Base-by-base conservation (phyloP, 2,888 invertebrate genomes). In the Auanema freiburgensis region DNA sequence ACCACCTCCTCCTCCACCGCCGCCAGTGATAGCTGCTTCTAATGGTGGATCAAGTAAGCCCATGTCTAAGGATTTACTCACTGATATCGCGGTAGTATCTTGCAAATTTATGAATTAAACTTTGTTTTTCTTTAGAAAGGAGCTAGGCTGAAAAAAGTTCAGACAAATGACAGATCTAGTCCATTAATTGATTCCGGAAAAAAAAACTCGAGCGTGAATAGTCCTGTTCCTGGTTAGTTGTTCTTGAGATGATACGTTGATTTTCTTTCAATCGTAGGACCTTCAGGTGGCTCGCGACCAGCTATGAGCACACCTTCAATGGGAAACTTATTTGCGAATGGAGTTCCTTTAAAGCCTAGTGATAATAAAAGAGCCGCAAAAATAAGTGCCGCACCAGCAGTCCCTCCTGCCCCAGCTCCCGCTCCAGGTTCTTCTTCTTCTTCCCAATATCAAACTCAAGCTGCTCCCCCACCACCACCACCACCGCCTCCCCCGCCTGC, bases 261-360 rank as follows among this genome's bases (percentile, higher is more conserved):
- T 21, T 54, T 24, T 53, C 24, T 52, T 41, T 33, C 50, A n/a
- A n/a, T n/a, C n/a, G n/a, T n/a, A 23, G n/a, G 50, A 8, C 41
- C 62, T 16, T 53, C 63, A 11, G 60, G 55, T 12, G 58, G 43
- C 4, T 62, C 60, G 57, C 57, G 66, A 24, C 58, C 63, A 10
- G 44, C 65, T 6, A 66, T 64, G 12, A 73, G 69, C 0, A 33
- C 33, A 5, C 33, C 33, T 33, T 33, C 33, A 5, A 33, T 71
- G 14, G 80, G 81, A 16, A 79, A 75, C n/a, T 65, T 81, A n/a
- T 81, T 81, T 54, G 78, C 79, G 1, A 77, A 77, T 63, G 81
- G 81, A 49, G 21, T 81, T 44, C 81, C 81, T 6, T 46, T 66
- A 10, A 81, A 77, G 53, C 81, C 81, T 4, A 81, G 81, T 65